These are phyloP conservation scores for Lumbricus terrestris DNA, from an alignment of 2,888 invertebrate genomes.

Conservation along the genomic window DNA sequence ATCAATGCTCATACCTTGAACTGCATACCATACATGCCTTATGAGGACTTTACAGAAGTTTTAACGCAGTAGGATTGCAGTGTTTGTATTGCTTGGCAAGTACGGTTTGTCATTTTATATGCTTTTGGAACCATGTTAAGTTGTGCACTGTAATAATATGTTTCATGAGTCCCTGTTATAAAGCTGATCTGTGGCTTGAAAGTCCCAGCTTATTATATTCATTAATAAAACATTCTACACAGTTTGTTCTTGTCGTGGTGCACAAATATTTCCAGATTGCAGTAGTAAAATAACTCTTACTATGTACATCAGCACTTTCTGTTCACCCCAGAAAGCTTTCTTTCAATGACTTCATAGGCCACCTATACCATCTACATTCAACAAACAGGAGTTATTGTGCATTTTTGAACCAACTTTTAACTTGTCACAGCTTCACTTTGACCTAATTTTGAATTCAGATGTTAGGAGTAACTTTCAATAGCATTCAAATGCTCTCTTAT, in stretches of 20 bases:
- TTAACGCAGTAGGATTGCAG: background rate
- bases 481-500: too few relatives aligned
- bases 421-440: too few relatives aligned
- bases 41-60: background rate
- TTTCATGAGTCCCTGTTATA: background rate
- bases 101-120: background rate
- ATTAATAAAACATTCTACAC: background rate
- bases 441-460: too few relatives aligned
- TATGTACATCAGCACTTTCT: too few relatives aligned
- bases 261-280: too few relatives aligned
- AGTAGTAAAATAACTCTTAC: too few relatives aligned
- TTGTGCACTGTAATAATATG: background rate
- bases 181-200: background rate
- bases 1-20: background rate
- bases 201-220: background rate
- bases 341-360: too few relatives aligned
- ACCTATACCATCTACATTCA: too few relatives aligned
- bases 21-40: background rate
- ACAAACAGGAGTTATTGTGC: too few relatives aligned
- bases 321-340: too few relatives aligned
- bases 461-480: too few relatives aligned
- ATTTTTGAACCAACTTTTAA: too few relatives aligned
- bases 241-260: background rate
- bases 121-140: background rate
- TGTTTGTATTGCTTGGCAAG: background rate